Evolutionary conservation across 2,113 vertebrate species (phyloP).

Genomic region (Ranitomeya imitator): DNA sequence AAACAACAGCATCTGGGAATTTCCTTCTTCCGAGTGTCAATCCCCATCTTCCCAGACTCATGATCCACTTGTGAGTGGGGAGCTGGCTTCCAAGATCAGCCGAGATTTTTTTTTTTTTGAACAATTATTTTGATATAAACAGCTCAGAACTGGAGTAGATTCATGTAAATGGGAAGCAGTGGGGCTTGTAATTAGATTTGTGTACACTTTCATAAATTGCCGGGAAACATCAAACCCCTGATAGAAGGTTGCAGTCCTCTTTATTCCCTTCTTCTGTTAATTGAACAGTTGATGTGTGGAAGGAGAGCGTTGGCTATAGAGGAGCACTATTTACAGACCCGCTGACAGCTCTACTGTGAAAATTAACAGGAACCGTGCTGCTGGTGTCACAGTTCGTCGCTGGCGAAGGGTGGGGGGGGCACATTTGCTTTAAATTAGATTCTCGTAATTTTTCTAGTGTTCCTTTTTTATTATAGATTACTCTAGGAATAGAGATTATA

Average conservation of each 20-base stretch:
- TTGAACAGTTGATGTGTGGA: conserved; percentile 77
- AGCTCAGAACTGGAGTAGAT: conserved; percentile 69
- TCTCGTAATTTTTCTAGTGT: conserved; percentile 59
- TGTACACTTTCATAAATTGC: conserved; percentile 77
- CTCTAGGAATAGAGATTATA: conserved; percentile 58
- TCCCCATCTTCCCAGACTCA: conserved; percentile 55
- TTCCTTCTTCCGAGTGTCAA: conserved; percentile 34
- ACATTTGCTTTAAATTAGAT: conserved; percentile 66
- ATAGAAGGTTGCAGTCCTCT: conserved; percentile 71
- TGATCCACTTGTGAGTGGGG: conserved; percentile 59
- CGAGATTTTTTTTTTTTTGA: conserved; percentile 66
- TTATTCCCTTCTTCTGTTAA: conserved; percentile 76
- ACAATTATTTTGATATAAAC: conserved; percentile 75
- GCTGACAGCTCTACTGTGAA: conserved; percentile 75
- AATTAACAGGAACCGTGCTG: conserved; percentile 74
- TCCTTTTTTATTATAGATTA: conserved; percentile 23
- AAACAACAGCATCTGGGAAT: neutral
- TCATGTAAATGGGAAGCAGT: conserved; percentile 76
- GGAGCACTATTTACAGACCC: conserved; percentile 72
- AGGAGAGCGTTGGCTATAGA: conserved; percentile 69
- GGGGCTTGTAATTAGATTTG: conserved; percentile 76
- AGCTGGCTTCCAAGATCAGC: conserved; percentile 59
- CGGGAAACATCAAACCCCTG: conserved; percentile 71
- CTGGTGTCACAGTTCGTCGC: conserved; percentile 67
- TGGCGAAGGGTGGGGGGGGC: conserved; percentile 59